Evolutionary conservation across 2,888 invertebrate species (phyloP).

Genomic region (Agonopterix heracliana): DNA sequence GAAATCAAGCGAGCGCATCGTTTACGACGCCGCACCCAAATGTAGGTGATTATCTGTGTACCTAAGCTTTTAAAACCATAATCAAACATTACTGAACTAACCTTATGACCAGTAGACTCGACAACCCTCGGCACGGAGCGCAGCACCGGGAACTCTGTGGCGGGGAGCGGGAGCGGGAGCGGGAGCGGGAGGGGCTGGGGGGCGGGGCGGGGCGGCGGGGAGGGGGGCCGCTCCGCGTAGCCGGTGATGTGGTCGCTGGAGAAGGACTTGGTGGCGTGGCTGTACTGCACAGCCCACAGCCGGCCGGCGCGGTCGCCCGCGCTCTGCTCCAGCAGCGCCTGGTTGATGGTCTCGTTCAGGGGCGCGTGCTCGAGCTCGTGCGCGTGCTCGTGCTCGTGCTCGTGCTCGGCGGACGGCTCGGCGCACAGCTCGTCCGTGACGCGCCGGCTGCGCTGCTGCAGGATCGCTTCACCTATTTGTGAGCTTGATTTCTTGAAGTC

Average conservation of each 20-base stretch:
- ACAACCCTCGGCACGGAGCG: too few relatives aligned
- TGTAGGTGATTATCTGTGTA: too few relatives aligned
- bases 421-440: constrained; percentile 6
- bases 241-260: neutral
- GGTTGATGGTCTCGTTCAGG: neutral
- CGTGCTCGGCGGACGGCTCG: constrained; percentile 16
- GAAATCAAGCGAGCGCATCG: too few relatives aligned
- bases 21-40: too few relatives aligned
- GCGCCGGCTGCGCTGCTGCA: constrained; percentile 24
- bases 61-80: too few relatives aligned
- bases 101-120: too few relatives aligned
- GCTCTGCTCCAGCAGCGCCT: neutral
- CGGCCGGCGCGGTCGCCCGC: neutral
- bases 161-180: constrained; percentile 10
- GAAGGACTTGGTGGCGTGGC: too few relatives aligned
- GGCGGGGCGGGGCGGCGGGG: constrained; percentile 8
- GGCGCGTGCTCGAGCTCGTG: constrained; percentile 23
- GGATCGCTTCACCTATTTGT: constrained; percentile 53
- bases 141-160: neutral
- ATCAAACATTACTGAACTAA: too few relatives aligned
- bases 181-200: constrained; percentile 13
- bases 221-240: neutral
- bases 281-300: neutral
- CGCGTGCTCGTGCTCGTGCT: constrained; percentile 11
- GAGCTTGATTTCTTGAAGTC: constrained; percentile 59